A percentile compares a stretch with the other conserved stretches of the same genome.
Conservation (phyloP, 1,140 invertebrate species). For the Littorina saxatilis region DNA sequence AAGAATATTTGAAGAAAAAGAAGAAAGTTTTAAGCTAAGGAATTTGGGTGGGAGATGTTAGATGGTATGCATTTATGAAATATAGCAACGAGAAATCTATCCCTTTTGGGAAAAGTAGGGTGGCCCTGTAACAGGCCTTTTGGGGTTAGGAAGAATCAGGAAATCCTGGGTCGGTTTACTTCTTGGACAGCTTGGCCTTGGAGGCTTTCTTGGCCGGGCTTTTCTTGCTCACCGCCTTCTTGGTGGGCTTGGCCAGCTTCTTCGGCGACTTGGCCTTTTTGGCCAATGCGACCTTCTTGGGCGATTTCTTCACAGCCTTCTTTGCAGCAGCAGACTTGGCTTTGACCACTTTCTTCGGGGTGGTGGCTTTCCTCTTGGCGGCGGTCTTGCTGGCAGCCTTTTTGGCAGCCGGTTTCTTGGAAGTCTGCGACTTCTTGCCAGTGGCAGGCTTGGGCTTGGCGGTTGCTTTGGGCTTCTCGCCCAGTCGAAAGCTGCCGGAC, state of each 20-base stretch:
- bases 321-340: constrained; percentile 20
- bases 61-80: too few relatives aligned
- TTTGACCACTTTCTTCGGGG: not conserved
- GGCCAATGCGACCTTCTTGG: not conserved
- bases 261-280: constrained; percentile 17
- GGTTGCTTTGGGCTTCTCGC: constrained; percentile 47
- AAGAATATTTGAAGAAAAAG: too few relatives aligned
- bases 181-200: not conserved
- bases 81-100: not conserved
- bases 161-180: too few relatives aligned
- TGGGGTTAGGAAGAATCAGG: not conserved
- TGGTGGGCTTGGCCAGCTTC: constrained; percentile 23
- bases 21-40: too few relatives aligned
- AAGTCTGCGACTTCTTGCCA: constrained; percentile 40
- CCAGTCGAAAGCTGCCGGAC: constrained; percentile 71
- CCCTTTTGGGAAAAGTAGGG: constrained; percentile 5
- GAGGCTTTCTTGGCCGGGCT: not conserved
- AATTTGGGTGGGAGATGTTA: too few relatives aligned
- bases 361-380: constrained; percentile 28
- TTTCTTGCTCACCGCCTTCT: constrained; percentile 13
- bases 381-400: constrained; percentile 36
- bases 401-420: constrained; percentile 50
- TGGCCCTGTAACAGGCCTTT: constrained; percentile 6
- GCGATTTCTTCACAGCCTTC: not conserved
- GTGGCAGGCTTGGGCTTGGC: constrained; percentile 42